phyloP scores from a whole-genome alignment of 2,113 vertebrate genomes.

The Solea senegalensis region DNA sequence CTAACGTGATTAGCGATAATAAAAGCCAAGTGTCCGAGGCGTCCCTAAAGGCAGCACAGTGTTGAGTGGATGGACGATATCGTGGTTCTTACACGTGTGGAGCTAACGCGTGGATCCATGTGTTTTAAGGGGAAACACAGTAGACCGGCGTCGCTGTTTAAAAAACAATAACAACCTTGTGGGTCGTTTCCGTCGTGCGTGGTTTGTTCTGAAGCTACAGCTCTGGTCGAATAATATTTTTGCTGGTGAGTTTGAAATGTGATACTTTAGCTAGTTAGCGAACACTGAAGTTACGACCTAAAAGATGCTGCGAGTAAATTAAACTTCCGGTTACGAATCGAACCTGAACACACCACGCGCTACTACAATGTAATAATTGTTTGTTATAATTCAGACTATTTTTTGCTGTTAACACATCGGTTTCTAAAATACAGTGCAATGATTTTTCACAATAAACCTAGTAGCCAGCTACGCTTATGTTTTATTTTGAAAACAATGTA shows the following conservation, averaged over 20 bases:
- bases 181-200: not conserved
- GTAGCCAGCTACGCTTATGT: accelerated
- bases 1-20: no score
- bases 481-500: constrained; percentile 41
- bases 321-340: constrained; percentile 3
- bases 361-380: no score
- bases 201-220: not conserved
- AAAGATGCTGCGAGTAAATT: accelerated
- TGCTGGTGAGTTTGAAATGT: constrained; percentile 48
- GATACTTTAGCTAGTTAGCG: constrained; percentile 39
- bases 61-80: constrained; percentile 30
- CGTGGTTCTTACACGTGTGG: constrained; percentile 54
- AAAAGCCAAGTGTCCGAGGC: constrained; percentile 4
- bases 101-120: not conserved
- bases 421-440: no score
- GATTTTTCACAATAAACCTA: not conserved
- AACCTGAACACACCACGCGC: no score
- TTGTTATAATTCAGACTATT: no score
- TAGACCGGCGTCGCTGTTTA: accelerated
- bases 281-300: not conserved
- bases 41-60: constrained; percentile 18
- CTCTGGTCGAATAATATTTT: constrained; percentile 28
- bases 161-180: not conserved
- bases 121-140: not conserved
- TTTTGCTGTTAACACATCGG: no score